Evolutionary conservation across 1,140 invertebrate genomes (phyloP), one percentile per base, ranked within the genome.

Genomic region (Drosophila micromelanica): DNA sequence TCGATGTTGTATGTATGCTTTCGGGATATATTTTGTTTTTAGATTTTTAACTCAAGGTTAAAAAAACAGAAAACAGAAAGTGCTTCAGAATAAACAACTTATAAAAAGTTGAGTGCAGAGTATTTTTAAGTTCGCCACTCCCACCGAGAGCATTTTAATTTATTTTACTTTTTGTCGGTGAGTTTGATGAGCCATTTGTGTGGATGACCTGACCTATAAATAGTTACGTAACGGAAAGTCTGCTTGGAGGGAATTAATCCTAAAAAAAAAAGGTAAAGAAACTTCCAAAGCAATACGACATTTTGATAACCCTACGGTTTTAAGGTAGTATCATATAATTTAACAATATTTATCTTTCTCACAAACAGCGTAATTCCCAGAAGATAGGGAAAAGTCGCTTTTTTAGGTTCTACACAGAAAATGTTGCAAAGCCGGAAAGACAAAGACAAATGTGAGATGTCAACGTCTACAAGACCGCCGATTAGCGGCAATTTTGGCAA

Each of bases 151-250:
- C 32, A 35, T 61, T 60, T 51, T 59, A 35, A 9, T 77, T 71
- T 70, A 63, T 62, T 43, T 64, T n/a, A 40, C 30, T 64, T 71
- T 48, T 69, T 45, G 61, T 67, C 42, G 63, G 63, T 65, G 49
- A 38, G 70, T 87, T 85, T 81, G 87, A 85, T 87, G 81, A 85
- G 82, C 59, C 75, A 59, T 77, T 77, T 74, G 72, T 72, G 49
- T 87, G 71, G 70, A 81, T 59, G 62, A 54, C 54, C 59, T 37
- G 61, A 35, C 37, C 38, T 20, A 20, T 72, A 60, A 38, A 20
- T 52, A 55, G 38, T 67, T 67, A 59, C 46, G 55, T 32, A 72
- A 72, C 69, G 45, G 62, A 56, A 64, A 56, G 9, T 37, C 8
- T 27, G 35, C 17, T 17, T 15, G 42, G 2, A 45, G 11, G 20